These are phyloP conservation scores for Drosophila bocqueti DNA, from an alignment of 1,140 invertebrate species.

Conservation along the genomic window DNA sequence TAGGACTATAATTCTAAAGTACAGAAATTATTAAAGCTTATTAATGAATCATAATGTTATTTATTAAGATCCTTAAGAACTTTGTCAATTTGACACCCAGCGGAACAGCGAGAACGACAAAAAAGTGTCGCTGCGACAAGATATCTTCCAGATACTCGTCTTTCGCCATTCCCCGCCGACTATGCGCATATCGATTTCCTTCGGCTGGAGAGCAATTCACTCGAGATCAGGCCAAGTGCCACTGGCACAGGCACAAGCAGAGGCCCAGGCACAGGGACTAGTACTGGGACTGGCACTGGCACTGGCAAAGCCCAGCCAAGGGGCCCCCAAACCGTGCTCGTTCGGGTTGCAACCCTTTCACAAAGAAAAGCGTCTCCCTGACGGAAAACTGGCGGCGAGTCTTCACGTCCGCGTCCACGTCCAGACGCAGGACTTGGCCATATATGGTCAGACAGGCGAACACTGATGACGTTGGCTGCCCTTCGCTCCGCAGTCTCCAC, in stretches of 20 bases:
- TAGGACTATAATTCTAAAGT: no score
- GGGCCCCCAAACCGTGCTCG: constrained; percentile 34
- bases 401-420: constrained; percentile 32
- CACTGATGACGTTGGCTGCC: constrained; percentile 31
- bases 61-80: neutral
- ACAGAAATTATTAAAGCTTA: no score
- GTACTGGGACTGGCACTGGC: neutral
- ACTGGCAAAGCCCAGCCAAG: constrained; percentile 27
- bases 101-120: neutral
- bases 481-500: neutral
- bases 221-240: constrained; percentile 77
- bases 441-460: constrained; percentile 62
- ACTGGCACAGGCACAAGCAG: constrained; percentile 27
- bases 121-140: constrained; percentile 33
- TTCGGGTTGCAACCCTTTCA: constrained; percentile 40
- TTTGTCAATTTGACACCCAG: constrained; percentile 4
- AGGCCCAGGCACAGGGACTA: neutral
- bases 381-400: constrained; percentile 63
- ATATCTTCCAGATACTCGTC: constrained; percentile 42
- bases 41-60: neutral
- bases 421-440: constrained; percentile 67
- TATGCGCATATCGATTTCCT: constrained; percentile 52
- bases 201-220: constrained; percentile 65
- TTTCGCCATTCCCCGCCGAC: constrained; percentile 35
- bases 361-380: constrained; percentile 74